A percentile compares a stretch with the other conserved stretches of the same genome.
These are phyloP conservation scores for Anguilla japonica DNA, from an alignment of 2,113 vertebrate genomes.

Conservation along the genomic window DNA sequence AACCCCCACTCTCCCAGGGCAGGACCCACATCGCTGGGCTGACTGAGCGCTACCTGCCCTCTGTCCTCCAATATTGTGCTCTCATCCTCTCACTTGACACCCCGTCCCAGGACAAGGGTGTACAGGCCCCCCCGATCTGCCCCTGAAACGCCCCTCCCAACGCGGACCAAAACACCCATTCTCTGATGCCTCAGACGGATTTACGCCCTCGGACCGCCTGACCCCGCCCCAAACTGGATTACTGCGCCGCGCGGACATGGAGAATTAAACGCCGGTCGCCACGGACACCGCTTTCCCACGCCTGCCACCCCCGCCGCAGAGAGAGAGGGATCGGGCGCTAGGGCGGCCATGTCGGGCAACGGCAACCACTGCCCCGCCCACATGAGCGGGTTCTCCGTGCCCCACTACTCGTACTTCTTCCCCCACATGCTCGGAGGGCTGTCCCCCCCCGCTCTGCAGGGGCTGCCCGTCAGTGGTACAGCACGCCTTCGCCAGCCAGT, in stretches of 20 bases:
- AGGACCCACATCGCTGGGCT: neutral
- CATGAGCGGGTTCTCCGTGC: constrained; percentile 87
- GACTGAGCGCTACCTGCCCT: neutral
- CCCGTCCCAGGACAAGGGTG: neutral
- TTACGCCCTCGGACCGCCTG: neutral
- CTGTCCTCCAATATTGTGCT: neutral
- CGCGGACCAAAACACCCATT: neutral
- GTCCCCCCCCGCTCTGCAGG: constrained; percentile 82
- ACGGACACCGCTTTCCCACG: neutral
- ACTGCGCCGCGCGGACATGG: constrained; percentile 1
- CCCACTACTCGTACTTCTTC: constrained; percentile 95
- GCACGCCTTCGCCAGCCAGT: constrained; percentile 96
- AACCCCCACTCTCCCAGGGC: too few relatives aligned
- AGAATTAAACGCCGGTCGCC: neutral
- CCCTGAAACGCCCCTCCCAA: neutral
- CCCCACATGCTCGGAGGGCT: constrained; percentile 91
- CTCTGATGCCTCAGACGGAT: neutral
- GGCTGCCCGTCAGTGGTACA: constrained; percentile 93
- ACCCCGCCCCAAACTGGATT: neutral
- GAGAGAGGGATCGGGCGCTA: constrained; percentile 50
- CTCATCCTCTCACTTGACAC: too few relatives aligned
- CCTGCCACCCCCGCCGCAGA: neutral
- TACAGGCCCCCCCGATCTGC: neutral
- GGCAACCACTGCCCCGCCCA: constrained; percentile 87
- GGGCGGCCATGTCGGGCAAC: constrained; percentile 87